Base-by-base conservation (phyloP, 2,888 invertebrate species). In the Hypomecis punctinalis region DNA sequence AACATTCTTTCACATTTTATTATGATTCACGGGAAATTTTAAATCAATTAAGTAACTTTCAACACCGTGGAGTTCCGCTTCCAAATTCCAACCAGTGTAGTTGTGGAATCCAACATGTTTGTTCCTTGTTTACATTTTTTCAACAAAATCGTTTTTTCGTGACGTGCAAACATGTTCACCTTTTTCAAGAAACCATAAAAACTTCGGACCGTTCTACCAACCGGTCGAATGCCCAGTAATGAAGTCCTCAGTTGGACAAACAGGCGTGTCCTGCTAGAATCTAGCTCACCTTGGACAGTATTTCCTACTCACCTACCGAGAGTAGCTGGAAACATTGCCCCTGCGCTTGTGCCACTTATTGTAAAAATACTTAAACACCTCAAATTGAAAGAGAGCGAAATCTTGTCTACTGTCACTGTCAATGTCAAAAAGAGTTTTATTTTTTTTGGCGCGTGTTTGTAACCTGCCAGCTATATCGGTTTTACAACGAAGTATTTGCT, bases 261-360 rank as follows among this genome's bases (percentile, higher is more conserved):
- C 82, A 80, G 76, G 78, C 83, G 78, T 69, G 72, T 61, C 57
- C 57, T 64, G 60, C 60, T 76, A 84, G 88, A 88, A 89, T 89
- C 89, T 83, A 77, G 91, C 81, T 91, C 84, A 83, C 92, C 92
- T 92, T 92, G 92, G 82, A 71, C 79, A 82, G 77, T 82, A 85
- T 90, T 91, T 92, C 92, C 92, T 91, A 90, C 88, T 89, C 83
- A 82, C 80, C 71, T 77, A 80, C 78, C 73, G 80, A 71, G 76
- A 72, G 69, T 70, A 47, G 40, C 53, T 49, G 65, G 13, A 7
- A 49, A 52, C 45, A 43, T 57, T 68, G 75, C 71, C 69, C 72
- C 66, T 58, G 75, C 71, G 68, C 72, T 65, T 58, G 53, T 61
- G 66, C 65, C 51, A 59, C 52, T 64, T 69, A n/a, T 37, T 53